A percentile compares a stretch with the other conserved stretches of the same genome.
phyloP scores from a whole-genome alignment of 2,797 vertebrate genomes.

The Anabas testudineus region DNA sequence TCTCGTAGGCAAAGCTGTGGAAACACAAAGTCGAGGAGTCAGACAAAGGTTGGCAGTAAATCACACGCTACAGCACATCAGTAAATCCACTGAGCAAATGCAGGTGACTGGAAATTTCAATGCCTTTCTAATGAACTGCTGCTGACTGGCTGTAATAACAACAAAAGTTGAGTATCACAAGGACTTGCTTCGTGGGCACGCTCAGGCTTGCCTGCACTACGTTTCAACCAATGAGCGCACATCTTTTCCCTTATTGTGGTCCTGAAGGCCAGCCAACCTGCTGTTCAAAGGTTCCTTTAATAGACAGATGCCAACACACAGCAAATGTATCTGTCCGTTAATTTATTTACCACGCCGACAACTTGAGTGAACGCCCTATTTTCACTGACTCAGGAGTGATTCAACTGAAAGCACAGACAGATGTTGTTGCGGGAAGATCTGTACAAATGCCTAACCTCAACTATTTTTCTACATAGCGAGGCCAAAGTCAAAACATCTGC shows the following conservation, averaged over 20 bases:
- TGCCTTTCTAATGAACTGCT: not conserved
- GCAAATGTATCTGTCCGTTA: slow-evolving; percentile 39
- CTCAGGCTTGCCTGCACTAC: slow-evolving; percentile 37
- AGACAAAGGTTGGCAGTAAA: slow-evolving; percentile 21
- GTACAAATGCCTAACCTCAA: slow-evolving; percentile 18
- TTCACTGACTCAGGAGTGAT: slow-evolving; percentile 40
- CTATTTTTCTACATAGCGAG: slow-evolving; percentile 2
- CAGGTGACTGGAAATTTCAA: not conserved
- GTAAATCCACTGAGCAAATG: slow-evolving; percentile 3
- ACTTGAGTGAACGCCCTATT: slow-evolving; percentile 48
- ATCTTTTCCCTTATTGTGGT: slow-evolving; percentile 33
- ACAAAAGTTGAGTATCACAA: not conserved
- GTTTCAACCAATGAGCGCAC: slow-evolving; percentile 14
- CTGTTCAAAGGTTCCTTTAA: slow-evolving; percentile 28
- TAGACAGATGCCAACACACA: slow-evolving; percentile 43
- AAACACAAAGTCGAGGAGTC: slow-evolving; percentile 46
- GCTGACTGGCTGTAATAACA: slow-evolving; percentile 22
- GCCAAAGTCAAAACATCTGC: slow-evolving; percentile 48
- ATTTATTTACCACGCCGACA: slow-evolving; percentile 48
- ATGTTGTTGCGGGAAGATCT: slow-evolving; percentile 22
- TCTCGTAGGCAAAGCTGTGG: slow-evolving; percentile 87
- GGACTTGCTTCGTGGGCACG: slow-evolving; percentile 35
- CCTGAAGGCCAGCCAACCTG: slow-evolving; percentile 19
- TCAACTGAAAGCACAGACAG: slow-evolving; percentile 40
- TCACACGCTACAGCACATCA: not conserved